Evolutionary conservation across 2,888 invertebrate species (phyloP).

Genomic region (Eupsilia transversa): DNA sequence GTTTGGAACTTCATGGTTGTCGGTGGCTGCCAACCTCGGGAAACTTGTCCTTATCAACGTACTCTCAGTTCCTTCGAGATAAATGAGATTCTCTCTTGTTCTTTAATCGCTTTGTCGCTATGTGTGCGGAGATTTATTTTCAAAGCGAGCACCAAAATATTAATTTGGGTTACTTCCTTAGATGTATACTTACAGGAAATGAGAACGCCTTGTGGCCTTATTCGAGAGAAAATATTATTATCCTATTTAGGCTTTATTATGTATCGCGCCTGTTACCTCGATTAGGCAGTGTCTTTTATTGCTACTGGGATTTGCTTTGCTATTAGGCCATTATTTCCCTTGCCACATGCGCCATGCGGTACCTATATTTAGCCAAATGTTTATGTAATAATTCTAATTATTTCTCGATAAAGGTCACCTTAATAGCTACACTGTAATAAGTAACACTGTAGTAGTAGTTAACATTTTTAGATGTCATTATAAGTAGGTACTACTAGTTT

Average conservation of each 20-base stretch:
- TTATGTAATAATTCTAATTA: background rate
- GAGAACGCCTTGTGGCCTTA: conserved; percentile 26
- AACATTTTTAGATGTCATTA: too few species aligned
- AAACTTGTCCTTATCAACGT: conserved; percentile 62
- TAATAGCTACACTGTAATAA: background rate
- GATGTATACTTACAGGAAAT: conserved; percentile 53
- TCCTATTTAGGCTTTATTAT: conserved; percentile 19
- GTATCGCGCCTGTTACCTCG: background rate
- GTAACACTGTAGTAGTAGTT: too few species aligned
- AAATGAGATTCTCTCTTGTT: conserved; percentile 63
- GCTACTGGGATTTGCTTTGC: background rate
- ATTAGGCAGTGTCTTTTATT: background rate
- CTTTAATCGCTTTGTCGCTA: conserved; percentile 61
- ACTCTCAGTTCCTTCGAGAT: conserved; percentile 55
- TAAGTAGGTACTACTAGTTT: too few species aligned
- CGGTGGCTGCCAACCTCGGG: conserved; percentile 45
- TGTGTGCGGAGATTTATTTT: conserved; percentile 55
- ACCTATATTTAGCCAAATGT: background rate
- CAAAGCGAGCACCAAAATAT: conserved; percentile 50
- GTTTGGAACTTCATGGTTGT: conserved; percentile 60
- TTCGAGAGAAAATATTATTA: conserved; percentile 23
- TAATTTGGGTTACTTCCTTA: conserved; percentile 51
- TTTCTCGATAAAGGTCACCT: background rate
- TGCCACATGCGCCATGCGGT: background rate
- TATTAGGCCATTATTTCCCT: background rate